Evolutionary conservation across 2,888 invertebrate species (phyloP).

Genomic region (Baccha elongata): DNA sequence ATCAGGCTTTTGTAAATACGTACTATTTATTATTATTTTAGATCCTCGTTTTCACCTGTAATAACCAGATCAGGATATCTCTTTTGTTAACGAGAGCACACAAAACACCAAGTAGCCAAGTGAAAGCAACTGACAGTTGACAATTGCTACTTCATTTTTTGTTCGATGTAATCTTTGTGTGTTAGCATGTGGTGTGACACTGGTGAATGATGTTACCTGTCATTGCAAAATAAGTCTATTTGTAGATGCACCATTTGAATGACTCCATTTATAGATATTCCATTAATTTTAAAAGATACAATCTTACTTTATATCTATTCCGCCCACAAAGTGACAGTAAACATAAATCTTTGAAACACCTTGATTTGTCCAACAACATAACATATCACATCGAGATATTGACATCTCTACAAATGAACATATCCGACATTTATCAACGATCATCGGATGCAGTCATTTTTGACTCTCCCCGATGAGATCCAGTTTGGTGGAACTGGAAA

Average conservation of each 20-base stretch:
- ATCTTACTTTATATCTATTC: conserved; percentile 20
- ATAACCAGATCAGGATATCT: conserved; percentile 15
- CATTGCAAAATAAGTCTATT: conserved; percentile 8
- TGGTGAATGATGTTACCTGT: conserved; percentile 33
- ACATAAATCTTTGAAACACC: conserved; percentile 16
- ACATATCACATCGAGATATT: not conserved
- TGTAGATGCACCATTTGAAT: not conserved
- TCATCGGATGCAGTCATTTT: conserved; percentile 39
- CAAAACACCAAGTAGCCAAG: conserved; percentile 2
- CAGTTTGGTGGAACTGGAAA: conserved; percentile 6
- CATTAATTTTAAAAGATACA: not conserved
- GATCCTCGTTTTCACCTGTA: not conserved
- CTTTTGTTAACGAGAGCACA: conserved; percentile 7
- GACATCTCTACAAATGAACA: conserved; percentile 36
- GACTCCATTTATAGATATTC: not conserved
- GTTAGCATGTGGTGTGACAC: not conserved
- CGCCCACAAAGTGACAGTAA: conserved; percentile 8
- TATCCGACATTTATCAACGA: conserved; percentile 31
- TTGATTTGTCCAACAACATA: conserved; percentile 16
- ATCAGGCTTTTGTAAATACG: not conserved
- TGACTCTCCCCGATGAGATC: conserved; percentile 20
- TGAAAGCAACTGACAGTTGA: conserved; percentile 28
- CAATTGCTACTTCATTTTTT: conserved; percentile 21
- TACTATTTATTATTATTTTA: not conserved
- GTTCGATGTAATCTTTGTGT: conserved; percentile 3